Conservation (phyloP, 2,888 invertebrate species). For the Hoplodrina blanda region DNA sequence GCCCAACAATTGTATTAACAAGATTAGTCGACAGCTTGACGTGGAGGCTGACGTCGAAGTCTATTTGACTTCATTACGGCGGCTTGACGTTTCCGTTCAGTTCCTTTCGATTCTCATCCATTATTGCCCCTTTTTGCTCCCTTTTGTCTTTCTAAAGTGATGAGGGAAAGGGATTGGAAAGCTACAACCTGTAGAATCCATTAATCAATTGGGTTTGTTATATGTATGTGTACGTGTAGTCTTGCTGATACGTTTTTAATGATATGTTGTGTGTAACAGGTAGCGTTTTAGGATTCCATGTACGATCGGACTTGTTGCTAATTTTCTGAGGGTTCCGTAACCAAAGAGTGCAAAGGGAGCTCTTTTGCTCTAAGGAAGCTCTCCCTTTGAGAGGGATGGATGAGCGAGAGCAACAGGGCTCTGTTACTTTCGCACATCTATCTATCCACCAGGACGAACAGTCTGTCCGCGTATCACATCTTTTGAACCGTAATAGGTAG, state of each 20-base stretch:
- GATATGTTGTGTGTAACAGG: not conserved
- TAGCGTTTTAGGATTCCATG: not conserved
- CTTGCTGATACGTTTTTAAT: slow-evolving; percentile 4
- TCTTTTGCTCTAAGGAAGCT: too few species aligned
- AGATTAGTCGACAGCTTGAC: slow-evolving; percentile 47
- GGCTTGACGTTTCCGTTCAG: slow-evolving; percentile 31
- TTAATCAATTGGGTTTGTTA: slow-evolving; percentile 50
- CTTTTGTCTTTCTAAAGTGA: slow-evolving; percentile 47
- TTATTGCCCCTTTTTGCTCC: slow-evolving; percentile 42
- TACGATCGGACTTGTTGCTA: not conserved
- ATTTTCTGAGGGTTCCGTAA: not conserved
- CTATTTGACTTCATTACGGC: slow-evolving; percentile 57
- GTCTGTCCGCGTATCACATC: too few species aligned
- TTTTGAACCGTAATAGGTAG: too few species aligned
- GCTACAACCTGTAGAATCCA: slow-evolving; percentile 26
- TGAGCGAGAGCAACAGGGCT: too few species aligned
- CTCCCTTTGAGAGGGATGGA: too few species aligned
- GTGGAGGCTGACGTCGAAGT: slow-evolving; percentile 35
- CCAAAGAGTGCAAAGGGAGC: too few species aligned
- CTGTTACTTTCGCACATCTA: too few species aligned
- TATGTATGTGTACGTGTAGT: not conserved
- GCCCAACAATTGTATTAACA: slow-evolving; percentile 47
- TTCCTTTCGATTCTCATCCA: slow-evolving; percentile 32
- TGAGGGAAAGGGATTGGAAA: slow-evolving; percentile 39
- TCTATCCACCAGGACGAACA: too few species aligned